phyloP scores from a whole-genome alignment of 2,888 invertebrate species.

The Mesochorus sp. region DNA sequence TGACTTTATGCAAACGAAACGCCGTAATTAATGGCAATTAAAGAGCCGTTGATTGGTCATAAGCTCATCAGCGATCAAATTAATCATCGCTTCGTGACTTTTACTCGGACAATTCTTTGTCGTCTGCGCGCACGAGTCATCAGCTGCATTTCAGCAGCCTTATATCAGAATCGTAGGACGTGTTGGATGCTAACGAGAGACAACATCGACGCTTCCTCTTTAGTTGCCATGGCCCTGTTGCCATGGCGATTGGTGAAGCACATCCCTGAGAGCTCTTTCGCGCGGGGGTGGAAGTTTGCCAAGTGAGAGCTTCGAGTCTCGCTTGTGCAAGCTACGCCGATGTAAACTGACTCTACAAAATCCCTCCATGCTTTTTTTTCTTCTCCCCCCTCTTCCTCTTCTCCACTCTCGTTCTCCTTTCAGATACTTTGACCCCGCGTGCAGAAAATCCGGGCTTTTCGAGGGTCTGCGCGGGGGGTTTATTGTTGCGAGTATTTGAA shows the following conservation, averaged over 20 bases:
- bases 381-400: not conserved
- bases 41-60: too few relatives aligned
- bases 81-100: too few relatives aligned
- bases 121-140: too few relatives aligned
- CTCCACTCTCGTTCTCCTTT: conserved; percentile 22
- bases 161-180: too few relatives aligned
- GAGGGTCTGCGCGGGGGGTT: conserved; percentile 63
- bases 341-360: not conserved
- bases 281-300: conserved; percentile 36
- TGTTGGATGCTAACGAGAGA: not conserved
- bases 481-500: conserved; percentile 62
- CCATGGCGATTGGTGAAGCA: conserved; percentile 56
- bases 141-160: too few relatives aligned
- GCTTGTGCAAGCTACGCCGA: conserved; percentile 29
- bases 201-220: conserved; percentile 52
- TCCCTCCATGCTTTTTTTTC: not conserved
- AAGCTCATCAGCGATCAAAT: too few relatives aligned
- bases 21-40: too few relatives aligned
- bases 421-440: conserved; percentile 53
- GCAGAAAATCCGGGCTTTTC: conserved; percentile 55
- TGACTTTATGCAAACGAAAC: too few relatives aligned
- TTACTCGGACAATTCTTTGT: too few relatives aligned
- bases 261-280: not conserved
- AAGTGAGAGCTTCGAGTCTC: conserved; percentile 13
- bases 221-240: conserved; percentile 61